Percentiles rank a stretch among this genome's conserved stretches.
Conservation (phyloP, 2,113 vertebrate species). For the Mormoops blainvillei region DNA sequence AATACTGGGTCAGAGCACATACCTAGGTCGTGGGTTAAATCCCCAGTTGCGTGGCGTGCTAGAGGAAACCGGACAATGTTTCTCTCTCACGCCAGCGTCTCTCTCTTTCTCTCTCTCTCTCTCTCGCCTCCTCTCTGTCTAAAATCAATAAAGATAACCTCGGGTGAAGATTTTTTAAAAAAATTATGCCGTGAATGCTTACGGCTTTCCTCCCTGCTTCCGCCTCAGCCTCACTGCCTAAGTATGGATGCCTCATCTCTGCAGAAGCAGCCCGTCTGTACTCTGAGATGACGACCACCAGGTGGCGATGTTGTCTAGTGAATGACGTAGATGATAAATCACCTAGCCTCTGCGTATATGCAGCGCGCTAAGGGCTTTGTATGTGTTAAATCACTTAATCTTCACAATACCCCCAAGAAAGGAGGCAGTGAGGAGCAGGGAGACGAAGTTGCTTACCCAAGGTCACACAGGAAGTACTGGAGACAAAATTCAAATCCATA, state of each 20-base stretch:
- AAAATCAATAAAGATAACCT: too few relatives aligned
- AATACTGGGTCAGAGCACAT: too few relatives aligned
- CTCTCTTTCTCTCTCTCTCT: too few relatives aligned
- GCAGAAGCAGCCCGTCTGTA: not conserved
- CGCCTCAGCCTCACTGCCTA: not conserved
- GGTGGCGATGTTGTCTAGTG: not conserved
- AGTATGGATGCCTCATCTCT: accelerated
- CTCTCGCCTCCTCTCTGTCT: too few relatives aligned
- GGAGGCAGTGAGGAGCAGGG: not conserved
- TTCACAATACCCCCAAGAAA: too few relatives aligned
- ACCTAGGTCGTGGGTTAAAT: too few relatives aligned
- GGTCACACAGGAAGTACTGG: not conserved
- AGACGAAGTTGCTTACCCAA: not conserved
- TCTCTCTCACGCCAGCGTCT: too few relatives aligned
- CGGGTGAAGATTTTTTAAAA: too few relatives aligned
- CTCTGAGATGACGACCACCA: not conserved
- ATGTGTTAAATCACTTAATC: not conserved
- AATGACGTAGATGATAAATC: accelerated
- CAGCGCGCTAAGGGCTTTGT: not conserved
- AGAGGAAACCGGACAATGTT: too few relatives aligned
- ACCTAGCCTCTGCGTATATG: accelerated
- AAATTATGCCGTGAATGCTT: not conserved
- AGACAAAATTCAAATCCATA: not conserved
- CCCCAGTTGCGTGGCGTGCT: too few relatives aligned
- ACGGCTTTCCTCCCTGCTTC: not conserved